Evolutionary conservation across 2,113 vertebrate species (phyloP).

Genomic region (Electrona antarctica): DNA sequence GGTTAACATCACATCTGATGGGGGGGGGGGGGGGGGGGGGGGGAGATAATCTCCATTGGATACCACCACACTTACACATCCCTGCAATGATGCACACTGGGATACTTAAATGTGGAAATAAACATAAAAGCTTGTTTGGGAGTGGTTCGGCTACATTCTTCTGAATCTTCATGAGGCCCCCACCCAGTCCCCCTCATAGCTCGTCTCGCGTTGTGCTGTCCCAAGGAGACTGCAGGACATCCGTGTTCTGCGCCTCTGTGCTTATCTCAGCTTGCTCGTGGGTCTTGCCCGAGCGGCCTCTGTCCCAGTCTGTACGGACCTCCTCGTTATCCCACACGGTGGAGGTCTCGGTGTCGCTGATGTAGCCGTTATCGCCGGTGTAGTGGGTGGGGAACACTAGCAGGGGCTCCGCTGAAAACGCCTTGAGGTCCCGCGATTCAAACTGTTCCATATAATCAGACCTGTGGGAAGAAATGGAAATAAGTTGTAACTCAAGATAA

Average conservation of each 20-base stretch:
- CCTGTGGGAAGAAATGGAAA: conserved; percentile 60
- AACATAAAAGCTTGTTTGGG: conserved; percentile 17
- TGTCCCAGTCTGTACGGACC: conserved; percentile 89
- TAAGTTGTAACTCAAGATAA: conserved; percentile 3
- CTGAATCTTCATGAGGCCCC: conserved; percentile 11
- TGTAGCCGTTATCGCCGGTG: conserved; percentile 87
- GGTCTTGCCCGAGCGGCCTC: conserved; percentile 87
- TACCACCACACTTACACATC: conserved; percentile 11
- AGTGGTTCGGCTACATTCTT: not conserved
- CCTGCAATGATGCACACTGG: conserved; percentile 23
- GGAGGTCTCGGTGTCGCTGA: conserved; percentile 94
- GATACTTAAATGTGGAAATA: conserved; percentile 19
- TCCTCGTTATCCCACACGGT: conserved; percentile 90
- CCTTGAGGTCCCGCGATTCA: conserved; percentile 82
- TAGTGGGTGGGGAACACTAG: conserved; percentile 91
- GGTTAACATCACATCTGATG: conserved; percentile 6
- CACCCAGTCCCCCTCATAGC: conserved; percentile 78
- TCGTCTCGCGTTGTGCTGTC: conserved; percentile 88
- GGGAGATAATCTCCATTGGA: conserved; percentile 12
- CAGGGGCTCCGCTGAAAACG: conserved; percentile 90
- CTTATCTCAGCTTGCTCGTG: conserved; percentile 86
- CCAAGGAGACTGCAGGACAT: conserved; percentile 86
- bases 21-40: too few relatives aligned
- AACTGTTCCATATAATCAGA: conserved; percentile 88
- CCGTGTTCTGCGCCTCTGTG: conserved; percentile 86